A percentile compares a stretch with the other conserved stretches of the same genome.
Conservation (phyloP, 2,888 invertebrate genomes). For the Mongoloraphidia duomilia region DNA sequence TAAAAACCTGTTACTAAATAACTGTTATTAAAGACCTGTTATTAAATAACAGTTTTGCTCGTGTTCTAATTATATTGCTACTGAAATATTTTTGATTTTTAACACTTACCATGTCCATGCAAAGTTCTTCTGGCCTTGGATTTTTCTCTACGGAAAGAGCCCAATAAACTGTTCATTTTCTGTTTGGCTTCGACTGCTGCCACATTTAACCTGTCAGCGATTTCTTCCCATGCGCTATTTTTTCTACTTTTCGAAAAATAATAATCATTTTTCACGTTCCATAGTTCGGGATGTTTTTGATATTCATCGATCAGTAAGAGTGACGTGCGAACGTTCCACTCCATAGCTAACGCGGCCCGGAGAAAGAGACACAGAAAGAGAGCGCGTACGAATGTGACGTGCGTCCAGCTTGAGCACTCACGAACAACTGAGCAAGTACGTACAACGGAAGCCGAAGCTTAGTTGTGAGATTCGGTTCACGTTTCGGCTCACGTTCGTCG, state of each 20-base stretch:
- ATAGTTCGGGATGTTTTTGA: constrained; percentile 6
- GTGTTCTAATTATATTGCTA: too few species aligned
- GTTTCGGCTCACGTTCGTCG: too few species aligned
- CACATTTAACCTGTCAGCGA: constrained; percentile 5
- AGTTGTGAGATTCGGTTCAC: too few species aligned
- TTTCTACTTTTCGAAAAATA: constrained; percentile 9
- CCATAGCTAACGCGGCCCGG: not conserved
- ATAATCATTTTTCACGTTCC: constrained; percentile 8
- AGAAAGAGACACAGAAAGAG: too few species aligned
- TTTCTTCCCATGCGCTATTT: constrained; percentile 9
- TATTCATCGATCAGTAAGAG: constrained; percentile 10
- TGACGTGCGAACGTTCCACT: constrained; percentile 8
- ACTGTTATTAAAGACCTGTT: too few species aligned
- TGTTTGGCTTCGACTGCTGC: constrained; percentile 4
- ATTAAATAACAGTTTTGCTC: too few species aligned
- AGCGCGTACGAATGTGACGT: too few species aligned
- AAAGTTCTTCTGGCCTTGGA: constrained; percentile 3
- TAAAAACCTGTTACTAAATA: too few species aligned
- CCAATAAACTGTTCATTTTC: constrained; percentile 12
- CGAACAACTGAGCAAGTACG: too few species aligned
- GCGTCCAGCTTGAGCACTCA: too few species aligned
- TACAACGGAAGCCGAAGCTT: too few species aligned
- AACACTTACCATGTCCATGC: not conserved
- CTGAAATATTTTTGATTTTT: too few species aligned
- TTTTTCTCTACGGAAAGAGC: constrained; percentile 12